phyloP scores from a whole-genome alignment of 1,140 invertebrate genomes.

The Drosophila nigromelanica region DNA sequence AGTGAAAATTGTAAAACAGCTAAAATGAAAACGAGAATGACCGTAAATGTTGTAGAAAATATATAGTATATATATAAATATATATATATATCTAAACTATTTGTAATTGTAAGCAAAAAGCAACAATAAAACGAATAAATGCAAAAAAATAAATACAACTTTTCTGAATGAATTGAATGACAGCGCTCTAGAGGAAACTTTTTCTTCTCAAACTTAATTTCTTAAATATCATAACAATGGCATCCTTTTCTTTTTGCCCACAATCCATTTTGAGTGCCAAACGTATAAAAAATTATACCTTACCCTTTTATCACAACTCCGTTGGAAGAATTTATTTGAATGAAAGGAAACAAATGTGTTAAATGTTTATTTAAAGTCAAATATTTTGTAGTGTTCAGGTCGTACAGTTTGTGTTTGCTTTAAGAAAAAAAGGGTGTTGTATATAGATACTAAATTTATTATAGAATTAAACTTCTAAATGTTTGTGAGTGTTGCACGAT shows the following conservation, averaged over 20 bases:
- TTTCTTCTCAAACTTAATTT: neutral
- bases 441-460: conserved; percentile 36
- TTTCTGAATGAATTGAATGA: conserved; percentile 9
- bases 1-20: conserved; percentile 67
- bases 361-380: conserved; percentile 52
- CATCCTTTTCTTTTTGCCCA: conserved; percentile 25
- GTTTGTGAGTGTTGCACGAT: conserved; percentile 34
- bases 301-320: conserved; percentile 4
- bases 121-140: conserved; percentile 75
- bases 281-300: neutral
- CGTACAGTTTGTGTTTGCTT: conserved; percentile 25
- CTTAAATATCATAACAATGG: neutral
- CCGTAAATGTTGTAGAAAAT: conserved; percentile 80
- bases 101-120: conserved; percentile 77
- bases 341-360: conserved; percentile 60
- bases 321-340: conserved; percentile 16
- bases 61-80: conserved; percentile 75
- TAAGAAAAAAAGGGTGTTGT: conserved; percentile 11
- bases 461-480: conserved; percentile 52
- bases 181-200: neutral
- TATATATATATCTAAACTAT: conserved; percentile 67
- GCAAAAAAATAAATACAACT: conserved; percentile 41
- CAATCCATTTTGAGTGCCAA: neutral
- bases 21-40: conserved; percentile 66
- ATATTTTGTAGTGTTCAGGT: conserved; percentile 35